These are phyloP conservation scores for Diorhabda sublineata DNA, from an alignment of 1,140 invertebrate genomes.

Conservation along the genomic window DNA sequence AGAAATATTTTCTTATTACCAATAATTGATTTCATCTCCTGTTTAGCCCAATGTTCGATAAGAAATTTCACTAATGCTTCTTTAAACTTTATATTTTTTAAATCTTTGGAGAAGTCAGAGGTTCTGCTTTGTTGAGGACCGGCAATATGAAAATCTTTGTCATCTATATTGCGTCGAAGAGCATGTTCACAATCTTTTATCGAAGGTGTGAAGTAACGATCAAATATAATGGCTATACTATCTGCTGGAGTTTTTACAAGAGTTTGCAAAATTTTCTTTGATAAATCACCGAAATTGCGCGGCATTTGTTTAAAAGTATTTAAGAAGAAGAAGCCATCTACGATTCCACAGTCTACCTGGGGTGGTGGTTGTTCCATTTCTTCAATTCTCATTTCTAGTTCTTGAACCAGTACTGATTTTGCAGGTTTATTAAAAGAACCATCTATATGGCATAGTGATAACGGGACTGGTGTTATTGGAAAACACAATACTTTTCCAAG, in stretches of 20 bases:
- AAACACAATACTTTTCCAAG: background rate
- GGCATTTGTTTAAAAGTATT: background rate
- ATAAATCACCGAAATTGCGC: conserved; percentile 12
- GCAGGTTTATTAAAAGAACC: conserved; percentile 8
- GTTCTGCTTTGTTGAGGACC: conserved; percentile 17
- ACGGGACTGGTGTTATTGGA: conserved; percentile 11
- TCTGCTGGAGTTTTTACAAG: conserved; percentile 23
- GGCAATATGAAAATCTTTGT: conserved; percentile 8
- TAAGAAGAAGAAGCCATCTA: no score
- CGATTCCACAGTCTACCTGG: background rate
- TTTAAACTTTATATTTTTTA: conserved; percentile 26
- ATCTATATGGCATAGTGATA: conserved; percentile 16
- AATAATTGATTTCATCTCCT: conserved; percentile 16
- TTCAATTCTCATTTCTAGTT: conserved; percentile 4
- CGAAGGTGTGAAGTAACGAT: no score
- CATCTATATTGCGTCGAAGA: conserved; percentile 3
- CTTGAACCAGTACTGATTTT: conserved; percentile 2
- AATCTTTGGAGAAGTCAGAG: conserved; percentile 18
- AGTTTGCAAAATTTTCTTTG: conserved; percentile 30
- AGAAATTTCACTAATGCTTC: conserved; percentile 24
- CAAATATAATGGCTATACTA: background rate
- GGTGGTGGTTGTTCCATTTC: conserved; percentile 18
- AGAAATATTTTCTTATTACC: conserved; percentile 21
- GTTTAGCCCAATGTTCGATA: conserved; percentile 16
- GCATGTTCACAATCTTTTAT: background rate